Base-by-base conservation (phyloP, 1,140 invertebrate genomes). In the Microplitis demolitor region DNA sequence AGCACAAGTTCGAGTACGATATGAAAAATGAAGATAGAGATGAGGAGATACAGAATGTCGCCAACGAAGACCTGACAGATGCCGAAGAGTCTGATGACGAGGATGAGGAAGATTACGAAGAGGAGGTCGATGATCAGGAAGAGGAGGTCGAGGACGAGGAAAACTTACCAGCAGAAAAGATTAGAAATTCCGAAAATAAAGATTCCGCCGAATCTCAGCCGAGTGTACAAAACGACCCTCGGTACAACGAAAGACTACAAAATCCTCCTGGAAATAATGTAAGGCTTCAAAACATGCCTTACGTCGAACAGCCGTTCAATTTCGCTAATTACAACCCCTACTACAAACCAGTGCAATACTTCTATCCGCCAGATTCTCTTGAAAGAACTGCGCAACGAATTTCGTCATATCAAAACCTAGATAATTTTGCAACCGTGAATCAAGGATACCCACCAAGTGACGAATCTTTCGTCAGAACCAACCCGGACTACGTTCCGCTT, bases 261-360 rank as follows among this genome's bases (percentile, higher is more conserved):
- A 66, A 24, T 50, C 54, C 24, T 4, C 24, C 11, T n/a, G 63
- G 53, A 66, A 3, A 54, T 4, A 13, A 69, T 13, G 13, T 4
- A 14, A 35, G 24, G 31, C 51, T 34, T 6, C 3, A 64, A 63
- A 16, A 58, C 14, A 33, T 66, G 45, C 50, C 69, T 1, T 45
- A 58, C 9, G 6, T 34, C 3, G 50, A 67, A 13, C 66, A 72
- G 8, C 39, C 51, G 34, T 76, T 79, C 34, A 77, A 83, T 54
- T 80, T 80, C 45, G 62, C 74, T 0, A 83, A 77, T 66, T 78
- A 77, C 14, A 72, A 60, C 39, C 81, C 83, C 5, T 79, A 83
- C 3, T 75, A 79, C 11, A 72, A 79, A 35, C 77, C 77, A 3
- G 58, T 78, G 45, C 72, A 82, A 4, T 84, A 79, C 11, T 39